Base-by-base conservation (phyloP, 2,888 invertebrate species). In the Drosophila mimetica region DNA sequence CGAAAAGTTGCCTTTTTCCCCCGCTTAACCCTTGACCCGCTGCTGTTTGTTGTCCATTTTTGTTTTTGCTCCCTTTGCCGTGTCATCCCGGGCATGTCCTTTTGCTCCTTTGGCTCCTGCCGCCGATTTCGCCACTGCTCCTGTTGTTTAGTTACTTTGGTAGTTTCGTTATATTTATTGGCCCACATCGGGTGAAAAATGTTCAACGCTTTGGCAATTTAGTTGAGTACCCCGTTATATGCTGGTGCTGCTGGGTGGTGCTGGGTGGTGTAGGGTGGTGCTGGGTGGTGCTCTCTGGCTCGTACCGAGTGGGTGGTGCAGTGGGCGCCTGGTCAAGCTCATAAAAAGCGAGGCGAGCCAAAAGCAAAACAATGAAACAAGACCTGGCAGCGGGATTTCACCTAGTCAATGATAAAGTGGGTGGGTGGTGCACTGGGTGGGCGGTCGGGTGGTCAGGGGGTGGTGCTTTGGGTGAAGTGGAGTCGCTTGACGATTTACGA, bases 151-250 rank as follows among this genome's bases (percentile, higher is more conserved):
- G 82, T 85, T 83, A 83, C 84, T 85, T 80, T 81, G 82, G 83
- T 84, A 85, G 85, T 80, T 85, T 86, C 83, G 79, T 89, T 87
- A 91, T 91, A 91, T 91, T 91, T 91, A 91, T 91, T 91, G 91
- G 89, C 90, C 87, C 86, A 89, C 89, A 88, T 89, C 79, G 84
- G 83, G 89, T 90, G 88, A 91, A 90, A 91, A 90, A 90, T 91
- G 90, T 89, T 86, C 86, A 82, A 86, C 77, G 79, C 88, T 89
- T 89, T 88, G 88, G 87, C 85, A 88, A 82, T 81, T 85, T 86
- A 84, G 81, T 86, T 86, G 85, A 85, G 84, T 82, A 86, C 84
- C 64, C 64, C 78, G 80, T 85, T 85, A 82, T 78, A 82, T 82
- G 82, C 87, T 80, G 82, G 79, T 71, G 73, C 30, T 64, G 57